Evolutionary conservation across 1,140 invertebrate species (phyloP).

Genomic region (Procambarus virginalis): DNA sequence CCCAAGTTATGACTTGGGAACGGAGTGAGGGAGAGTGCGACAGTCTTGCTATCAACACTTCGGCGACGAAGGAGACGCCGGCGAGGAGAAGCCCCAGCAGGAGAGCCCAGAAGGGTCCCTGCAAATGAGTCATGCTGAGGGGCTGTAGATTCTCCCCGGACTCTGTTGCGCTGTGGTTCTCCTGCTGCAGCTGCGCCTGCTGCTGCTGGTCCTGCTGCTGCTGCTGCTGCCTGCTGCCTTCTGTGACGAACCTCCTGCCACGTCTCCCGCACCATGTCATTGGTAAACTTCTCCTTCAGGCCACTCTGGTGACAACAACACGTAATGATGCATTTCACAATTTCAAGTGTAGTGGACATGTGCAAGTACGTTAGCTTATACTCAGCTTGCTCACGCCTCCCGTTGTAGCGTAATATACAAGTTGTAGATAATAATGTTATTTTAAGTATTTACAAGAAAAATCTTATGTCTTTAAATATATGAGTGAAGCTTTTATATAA

Average conservation of each 20-base stretch:
- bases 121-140: slow-evolving; percentile 10
- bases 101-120: slow-evolving; percentile 3
- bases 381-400: no score
- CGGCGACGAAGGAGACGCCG: background rate
- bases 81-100: background rate
- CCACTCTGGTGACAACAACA: slow-evolving; percentile 1
- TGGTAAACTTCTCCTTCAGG: slow-evolving; percentile 40
- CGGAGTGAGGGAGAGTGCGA: background rate
- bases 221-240: background rate
- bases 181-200: background rate
- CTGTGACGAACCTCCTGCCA: slow-evolving; percentile 36
- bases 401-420: no score
- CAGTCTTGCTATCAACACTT: background rate
- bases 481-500: no score
- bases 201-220: background rate
- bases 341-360: no score
- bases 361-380: no score
- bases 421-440: no score
- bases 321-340: no score
- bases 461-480: no score
- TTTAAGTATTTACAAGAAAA: no score
- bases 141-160: background rate
- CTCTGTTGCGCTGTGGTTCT: background rate
- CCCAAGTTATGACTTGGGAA: no score
- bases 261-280: slow-evolving; percentile 18